A percentile compares a stretch with the other conserved stretches of the same genome.
Conservation (phyloP, 1,140 invertebrate genomes). For the Akabosia matsudoensis region DNA sequence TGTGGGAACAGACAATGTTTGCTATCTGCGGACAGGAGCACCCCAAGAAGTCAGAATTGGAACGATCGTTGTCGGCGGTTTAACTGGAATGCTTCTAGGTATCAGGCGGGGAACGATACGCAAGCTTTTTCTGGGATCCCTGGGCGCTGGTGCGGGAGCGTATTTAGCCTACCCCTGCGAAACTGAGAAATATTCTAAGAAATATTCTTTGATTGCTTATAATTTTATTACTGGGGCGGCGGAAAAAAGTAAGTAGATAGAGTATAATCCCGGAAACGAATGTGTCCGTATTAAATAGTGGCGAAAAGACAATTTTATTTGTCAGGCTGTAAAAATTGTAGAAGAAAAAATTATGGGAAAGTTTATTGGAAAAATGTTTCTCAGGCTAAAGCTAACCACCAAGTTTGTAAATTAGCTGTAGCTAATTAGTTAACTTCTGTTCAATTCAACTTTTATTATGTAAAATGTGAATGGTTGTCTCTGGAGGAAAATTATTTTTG, state of each 20-base stretch:
- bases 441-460: no score
- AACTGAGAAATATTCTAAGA: conserved; percentile 21
- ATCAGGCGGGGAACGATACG: conserved; percentile 32
- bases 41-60: conserved; percentile 34
- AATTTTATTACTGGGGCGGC: conserved; percentile 27
- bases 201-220: conserved; percentile 33
- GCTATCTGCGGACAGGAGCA: conserved; percentile 28
- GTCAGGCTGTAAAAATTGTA: no score
- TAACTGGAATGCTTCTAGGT: conserved; percentile 36
- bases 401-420: no score
- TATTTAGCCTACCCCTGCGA: conserved; percentile 41
- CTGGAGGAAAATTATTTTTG: no score
- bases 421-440: no score
- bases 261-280: no score
- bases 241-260: conserved; percentile 2
- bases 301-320: no score
- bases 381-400: no score
- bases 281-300: no score
- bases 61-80: conserved; percentile 25
- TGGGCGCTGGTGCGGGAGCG: conserved; percentile 21
- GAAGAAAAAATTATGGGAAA: no score
- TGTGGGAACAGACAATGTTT: conserved; percentile 21
- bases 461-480: no score
- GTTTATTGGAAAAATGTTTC: no score
- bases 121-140: conserved; percentile 29